phyloP scores from a whole-genome alignment of 1,140 invertebrate genomes.

The Caerostris darwini region DNA sequence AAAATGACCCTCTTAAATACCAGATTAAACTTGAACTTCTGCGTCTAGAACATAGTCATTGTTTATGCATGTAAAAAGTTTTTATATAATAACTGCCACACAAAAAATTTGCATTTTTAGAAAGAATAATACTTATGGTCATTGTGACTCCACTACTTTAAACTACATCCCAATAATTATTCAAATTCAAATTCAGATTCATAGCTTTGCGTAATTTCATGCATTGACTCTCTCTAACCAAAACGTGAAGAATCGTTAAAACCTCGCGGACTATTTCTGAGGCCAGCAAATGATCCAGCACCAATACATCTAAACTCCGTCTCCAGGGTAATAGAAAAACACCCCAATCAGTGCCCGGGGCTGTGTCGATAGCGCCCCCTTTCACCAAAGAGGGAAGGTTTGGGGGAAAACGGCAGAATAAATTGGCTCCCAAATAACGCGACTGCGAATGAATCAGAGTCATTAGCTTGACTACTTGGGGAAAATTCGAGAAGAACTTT shows the following conservation, averaged over 20 bases:
- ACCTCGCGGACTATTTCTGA: neutral
- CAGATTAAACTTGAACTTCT: no score
- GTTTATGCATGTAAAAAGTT: no score
- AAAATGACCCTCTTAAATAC: no score
- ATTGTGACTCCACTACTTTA: no score
- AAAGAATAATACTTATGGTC: no score
- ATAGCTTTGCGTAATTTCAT: no score
- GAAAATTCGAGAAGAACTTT: no score
- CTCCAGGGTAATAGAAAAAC: constrained; percentile 14
- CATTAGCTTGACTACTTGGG: no score
- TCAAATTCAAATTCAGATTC: neutral
- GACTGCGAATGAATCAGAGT: neutral
- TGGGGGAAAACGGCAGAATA: neutral
- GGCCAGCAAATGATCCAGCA: neutral
- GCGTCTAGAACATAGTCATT: no score
- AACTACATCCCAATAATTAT: neutral
- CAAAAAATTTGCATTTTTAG: no score
- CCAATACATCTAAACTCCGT: neutral
- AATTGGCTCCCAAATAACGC: constrained; percentile 10
- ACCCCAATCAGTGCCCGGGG: neutral
- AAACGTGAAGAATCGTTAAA: neutral
- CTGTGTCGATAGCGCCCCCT: neutral
- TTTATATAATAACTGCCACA: no score
- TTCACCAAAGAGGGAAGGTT: neutral
- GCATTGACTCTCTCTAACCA: neutral